Conservation (phyloP, 2,888 invertebrate genomes). For the Scrobipalpa costella region DNA sequence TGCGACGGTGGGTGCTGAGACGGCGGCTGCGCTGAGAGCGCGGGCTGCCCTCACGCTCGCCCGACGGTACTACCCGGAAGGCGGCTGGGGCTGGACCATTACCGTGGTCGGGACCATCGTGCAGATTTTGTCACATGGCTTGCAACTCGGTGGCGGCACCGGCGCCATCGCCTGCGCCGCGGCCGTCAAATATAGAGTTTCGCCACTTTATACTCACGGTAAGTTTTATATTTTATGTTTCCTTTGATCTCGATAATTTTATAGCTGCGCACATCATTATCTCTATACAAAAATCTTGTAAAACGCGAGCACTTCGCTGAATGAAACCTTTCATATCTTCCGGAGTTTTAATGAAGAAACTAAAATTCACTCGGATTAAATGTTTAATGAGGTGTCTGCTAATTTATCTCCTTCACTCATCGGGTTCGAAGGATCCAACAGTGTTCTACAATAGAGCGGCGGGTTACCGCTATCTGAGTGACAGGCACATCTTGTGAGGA, state of each 20-base stretch:
- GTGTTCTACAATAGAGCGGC: slow-evolving; percentile 38
- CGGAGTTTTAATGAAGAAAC: slow-evolving; percentile 3
- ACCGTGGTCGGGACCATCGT: slow-evolving; percentile 86
- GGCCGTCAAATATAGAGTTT: slow-evolving; percentile 82
- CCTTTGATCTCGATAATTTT: slow-evolving; percentile 14
- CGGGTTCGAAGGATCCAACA: slow-evolving; percentile 30
- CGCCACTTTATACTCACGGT: slow-evolving; percentile 84
- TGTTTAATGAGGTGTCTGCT: slow-evolving; percentile 43
- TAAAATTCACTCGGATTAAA: slow-evolving; percentile 20
- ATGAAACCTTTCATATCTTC: slow-evolving; percentile 13
- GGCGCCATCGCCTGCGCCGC: slow-evolving; percentile 84
- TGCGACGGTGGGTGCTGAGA: slow-evolving; percentile 71
- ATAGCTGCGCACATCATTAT: neutral
- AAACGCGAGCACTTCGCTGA: neutral
- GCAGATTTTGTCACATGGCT: slow-evolving; percentile 87
- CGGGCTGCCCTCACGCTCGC: slow-evolving; percentile 84
- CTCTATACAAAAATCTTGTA: neutral
- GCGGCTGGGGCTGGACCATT: slow-evolving; percentile 93
- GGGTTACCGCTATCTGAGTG: slow-evolving; percentile 26
- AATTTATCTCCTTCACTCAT: slow-evolving; percentile 45
- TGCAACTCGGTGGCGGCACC: slow-evolving; percentile 85
- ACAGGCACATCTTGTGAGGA: slow-evolving; percentile 26
- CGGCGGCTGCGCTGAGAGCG: slow-evolving; percentile 76
- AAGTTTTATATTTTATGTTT: slow-evolving; percentile 45
- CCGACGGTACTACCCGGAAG: slow-evolving; percentile 92